These are phyloP conservation scores for Lytechinus variegatus DNA, from an alignment of 35 echinoderm and acorn worm genomes.

Conservation along the genomic window DNA sequence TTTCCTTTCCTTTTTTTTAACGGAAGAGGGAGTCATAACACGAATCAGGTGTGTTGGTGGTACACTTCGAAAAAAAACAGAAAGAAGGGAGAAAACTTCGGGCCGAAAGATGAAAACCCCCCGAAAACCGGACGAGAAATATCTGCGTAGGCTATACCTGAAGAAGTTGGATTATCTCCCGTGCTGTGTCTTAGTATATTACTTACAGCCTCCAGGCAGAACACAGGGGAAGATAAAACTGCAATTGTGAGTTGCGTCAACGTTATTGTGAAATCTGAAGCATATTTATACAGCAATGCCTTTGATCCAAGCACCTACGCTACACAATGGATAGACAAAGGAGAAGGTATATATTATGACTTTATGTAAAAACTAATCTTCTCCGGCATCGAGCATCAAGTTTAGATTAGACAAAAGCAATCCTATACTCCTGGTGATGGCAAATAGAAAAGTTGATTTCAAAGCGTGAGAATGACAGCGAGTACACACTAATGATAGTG, in stretches of 20 bases:
- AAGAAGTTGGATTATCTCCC: background rate
- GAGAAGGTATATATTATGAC: conserved; percentile 25
- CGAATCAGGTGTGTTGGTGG: background rate
- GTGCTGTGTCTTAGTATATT: conserved; percentile 3
- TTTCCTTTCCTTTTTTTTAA: too few species aligned
- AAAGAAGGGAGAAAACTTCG: background rate
- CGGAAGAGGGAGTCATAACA: background rate
- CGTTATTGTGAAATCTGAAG: conserved; percentile 17
- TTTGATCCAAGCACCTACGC: background rate
- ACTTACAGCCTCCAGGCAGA: conserved; percentile 20
- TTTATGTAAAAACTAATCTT: conserved; percentile 41
- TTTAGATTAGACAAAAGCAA: conserved; percentile 5
- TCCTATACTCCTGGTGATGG: background rate
- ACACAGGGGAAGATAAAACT: background rate
- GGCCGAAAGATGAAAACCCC: background rate
- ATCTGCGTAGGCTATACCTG: background rate
- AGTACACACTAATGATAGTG: background rate
- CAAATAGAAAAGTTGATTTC: background rate
- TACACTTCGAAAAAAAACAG: background rate
- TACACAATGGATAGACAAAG: background rate
- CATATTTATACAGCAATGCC: background rate
- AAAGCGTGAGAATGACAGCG: background rate
- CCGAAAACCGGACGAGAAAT: background rate
- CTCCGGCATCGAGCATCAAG: background rate
- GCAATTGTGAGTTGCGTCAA: conserved; percentile 21